phyloP scores from a whole-genome alignment of 2,113 vertebrate genomes.

The Pogona vitticeps region DNA sequence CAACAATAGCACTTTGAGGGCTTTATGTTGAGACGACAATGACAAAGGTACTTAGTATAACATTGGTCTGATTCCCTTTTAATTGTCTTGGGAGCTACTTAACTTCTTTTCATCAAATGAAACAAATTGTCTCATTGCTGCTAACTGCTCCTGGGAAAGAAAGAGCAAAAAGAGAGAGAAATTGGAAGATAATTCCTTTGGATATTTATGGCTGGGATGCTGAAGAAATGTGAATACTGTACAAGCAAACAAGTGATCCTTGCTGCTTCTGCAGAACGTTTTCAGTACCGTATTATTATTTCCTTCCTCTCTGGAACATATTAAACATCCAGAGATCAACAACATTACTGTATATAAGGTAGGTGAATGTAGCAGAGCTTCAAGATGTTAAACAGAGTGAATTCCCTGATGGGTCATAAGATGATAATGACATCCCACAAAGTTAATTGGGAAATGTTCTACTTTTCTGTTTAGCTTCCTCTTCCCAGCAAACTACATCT shows the following conservation, averaged over 20 bases:
- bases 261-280: neutral
- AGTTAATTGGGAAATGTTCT: conserved; percentile 56
- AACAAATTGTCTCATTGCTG: conserved; percentile 45
- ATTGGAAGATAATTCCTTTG: conserved; percentile 9
- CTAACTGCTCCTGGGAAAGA: conserved; percentile 33
- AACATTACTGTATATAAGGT: neutral
- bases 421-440: conserved; percentile 45
- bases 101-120: conserved; percentile 29
- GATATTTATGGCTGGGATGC: neutral
- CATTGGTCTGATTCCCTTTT: conserved; percentile 31
- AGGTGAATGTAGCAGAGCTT: conserved; percentile 43
- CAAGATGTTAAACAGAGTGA: conserved; percentile 47
- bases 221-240: neutral
- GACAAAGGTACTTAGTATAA: conserved; percentile 38
- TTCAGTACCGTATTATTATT: neutral
- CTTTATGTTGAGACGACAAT: conserved; percentile 38
- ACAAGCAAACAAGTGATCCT: neutral
- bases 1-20: conserved; percentile 8
- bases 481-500: neutral
- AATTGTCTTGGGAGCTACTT: conserved; percentile 34
- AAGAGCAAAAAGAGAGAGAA: neutral
- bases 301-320: neutral
- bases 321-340: neutral
- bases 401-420: conserved; percentile 48
- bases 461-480: conserved; percentile 4